A percentile compares a stretch with the other conserved stretches of the same genome.
phyloP scores from a whole-genome alignment of 2,797 vertebrate species.

The Enteromius afrohamiltoni region DNA sequence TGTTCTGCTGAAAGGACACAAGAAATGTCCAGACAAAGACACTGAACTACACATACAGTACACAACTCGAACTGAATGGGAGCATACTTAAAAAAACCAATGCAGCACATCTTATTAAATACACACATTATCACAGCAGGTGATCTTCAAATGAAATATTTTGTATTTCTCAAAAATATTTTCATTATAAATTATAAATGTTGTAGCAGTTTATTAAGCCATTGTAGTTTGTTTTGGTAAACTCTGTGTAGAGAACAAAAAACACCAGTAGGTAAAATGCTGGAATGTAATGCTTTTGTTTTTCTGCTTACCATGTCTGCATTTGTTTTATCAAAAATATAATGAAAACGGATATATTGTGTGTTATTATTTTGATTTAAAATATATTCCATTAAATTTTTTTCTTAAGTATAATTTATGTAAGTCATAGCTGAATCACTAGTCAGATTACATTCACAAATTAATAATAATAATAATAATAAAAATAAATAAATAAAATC shows the following conservation, averaged over 20 bases:
- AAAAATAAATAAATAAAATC: no score
- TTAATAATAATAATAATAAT: no score
- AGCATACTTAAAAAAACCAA: neutral
- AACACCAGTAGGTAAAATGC: no score
- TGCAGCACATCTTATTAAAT: conserved; percentile 1
- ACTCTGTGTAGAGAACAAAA: neutral
- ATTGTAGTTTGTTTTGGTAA: neutral
- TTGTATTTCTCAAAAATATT: neutral
- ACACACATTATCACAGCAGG: neutral
- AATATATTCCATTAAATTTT: no score
- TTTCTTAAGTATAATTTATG: no score
- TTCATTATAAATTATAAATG: neutral
- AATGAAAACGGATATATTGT: no score
- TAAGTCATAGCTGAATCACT: no score
- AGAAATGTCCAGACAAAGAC: neutral
- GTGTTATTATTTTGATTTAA: no score
- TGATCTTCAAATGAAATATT: neutral
- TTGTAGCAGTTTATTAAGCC: neutral
- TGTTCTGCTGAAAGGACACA: neutral
- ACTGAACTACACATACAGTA: neutral
- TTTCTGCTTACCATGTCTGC: neutral
- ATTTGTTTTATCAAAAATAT: no score
- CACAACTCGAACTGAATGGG: neutral
- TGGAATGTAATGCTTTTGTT: no score
- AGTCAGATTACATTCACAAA: no score